Base-by-base conservation (phyloP, 1,140 invertebrate genomes). In the Trialeurodes vaporariorum region DNA sequence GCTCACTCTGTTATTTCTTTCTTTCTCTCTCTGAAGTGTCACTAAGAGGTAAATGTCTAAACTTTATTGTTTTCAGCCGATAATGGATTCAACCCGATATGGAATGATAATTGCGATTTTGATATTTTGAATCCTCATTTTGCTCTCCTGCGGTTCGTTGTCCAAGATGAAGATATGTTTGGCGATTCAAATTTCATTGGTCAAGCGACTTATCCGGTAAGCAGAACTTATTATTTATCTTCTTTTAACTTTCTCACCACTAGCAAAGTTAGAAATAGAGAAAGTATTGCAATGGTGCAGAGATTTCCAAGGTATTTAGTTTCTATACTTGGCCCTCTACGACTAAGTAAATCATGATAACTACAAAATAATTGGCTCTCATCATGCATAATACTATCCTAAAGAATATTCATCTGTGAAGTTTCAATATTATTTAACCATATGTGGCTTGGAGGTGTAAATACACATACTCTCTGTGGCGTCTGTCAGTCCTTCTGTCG, bases 141-240 rank as follows among this genome's bases (percentile, higher is more conserved):
- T 74, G 92, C 96, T 0, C 78, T 99, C 13, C 78, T 99, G 25
- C 82, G 96, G 68, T 98, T 99, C 77, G 83, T 91, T 34, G 93
- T 98, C 0, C 89, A 96, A 77, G 96, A 98, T 78, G 96, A 97
- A 79, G 97, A 99, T 77, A 93, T 98, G 81, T 98, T 99, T 81
- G 94, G 94, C 1, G 96, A 98, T 73, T 91, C 91, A 12, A 95
- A 96, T 80, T 97, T 98, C 75, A 90, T 99, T 70, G 97, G 96
- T 2, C 96, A 99, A 81, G 94, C 93, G 27, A 94, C 93, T 27
- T 98, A 89, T 81, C 92, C 96, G 0, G 82, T 96, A 73, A 79
- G 78, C 75, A 27, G 1, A 61, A 1, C 13, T 49, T 60, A 17
- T 25, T 17, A 68, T 68, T 58, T 26, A 22, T 66, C 22, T 49